Base-by-base conservation (phyloP, 2,888 invertebrate genomes). In the Uloborus plumipes region DNA sequence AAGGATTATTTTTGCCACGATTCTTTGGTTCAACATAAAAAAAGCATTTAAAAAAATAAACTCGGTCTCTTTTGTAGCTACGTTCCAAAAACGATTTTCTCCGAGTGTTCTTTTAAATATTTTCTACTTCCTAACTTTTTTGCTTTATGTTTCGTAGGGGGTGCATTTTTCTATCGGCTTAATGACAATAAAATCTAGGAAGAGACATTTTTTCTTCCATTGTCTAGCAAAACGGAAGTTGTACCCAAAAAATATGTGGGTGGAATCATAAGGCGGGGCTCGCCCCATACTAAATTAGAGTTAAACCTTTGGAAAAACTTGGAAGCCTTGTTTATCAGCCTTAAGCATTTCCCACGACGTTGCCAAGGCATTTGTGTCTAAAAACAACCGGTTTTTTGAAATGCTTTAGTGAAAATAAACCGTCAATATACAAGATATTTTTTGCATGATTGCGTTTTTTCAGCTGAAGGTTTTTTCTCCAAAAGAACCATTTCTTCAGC, bases 351-450 rank as follows among this genome's bases (percentile, higher is more conserved):
- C 66, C 66, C 72, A 61, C 51, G 16, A 59, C 50, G 26, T 78
- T 66, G 47, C 50, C 66, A 64, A 81, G 55, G 58, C 80, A 70
- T 64, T 47, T 66, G 74, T 70, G 70, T 75, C 73, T 47, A 74
- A 73, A 74, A 81, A 74, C 80, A 64, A 74, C 51, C 49, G 53
- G n/a, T 62, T 50, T 81, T 81, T 81, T 80, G 64, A 51, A n/a
- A 50, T 26, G 64, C 62, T 39, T 74, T 69, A 53, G 59, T 64
- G 53, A 70, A 81, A 81, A 81, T 81, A 81, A 81, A 81, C 80
- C 73, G 80, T 81, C 80, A 81, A 81, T 81, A 39, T 39, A 81
- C 80, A 70, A 65, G 80, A 74, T 81, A 74, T 81, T 81, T 81
- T 81, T 81, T 81, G 50, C 53, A 73, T 67, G 73, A 53, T 69